These are phyloP conservation scores for Aporrectodea caliginosa DNA, from an alignment of 1,140 invertebrate species.

Conservation along the genomic window DNA sequence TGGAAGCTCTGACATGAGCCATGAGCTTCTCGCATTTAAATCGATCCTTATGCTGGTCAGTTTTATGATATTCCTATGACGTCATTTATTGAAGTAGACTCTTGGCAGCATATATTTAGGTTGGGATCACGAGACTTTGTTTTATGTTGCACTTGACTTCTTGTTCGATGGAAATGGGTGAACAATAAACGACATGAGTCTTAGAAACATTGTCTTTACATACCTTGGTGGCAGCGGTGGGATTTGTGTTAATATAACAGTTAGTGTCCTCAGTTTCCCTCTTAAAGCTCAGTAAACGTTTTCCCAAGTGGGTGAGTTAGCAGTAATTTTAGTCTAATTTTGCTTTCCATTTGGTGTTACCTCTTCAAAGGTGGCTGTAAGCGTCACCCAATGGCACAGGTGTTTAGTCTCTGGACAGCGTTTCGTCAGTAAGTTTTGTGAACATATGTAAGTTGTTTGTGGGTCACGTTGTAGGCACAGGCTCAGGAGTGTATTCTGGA, in stretches of 20 bases:
- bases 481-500: conserved; percentile 97
- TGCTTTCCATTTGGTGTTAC: too few species aligned
- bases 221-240: too few species aligned
- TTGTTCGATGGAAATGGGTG: not conserved
- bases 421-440: too few species aligned
- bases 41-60: conserved; percentile 59
- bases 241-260: too few species aligned
- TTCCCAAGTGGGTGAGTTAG: too few species aligned
- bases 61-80: not conserved
- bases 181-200: not conserved
- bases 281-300: not conserved
- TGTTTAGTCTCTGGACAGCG: too few species aligned
- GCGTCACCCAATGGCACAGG: too few species aligned
- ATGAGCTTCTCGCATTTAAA: conserved; percentile 79
- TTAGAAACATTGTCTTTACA: not conserved
- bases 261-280: not conserved
- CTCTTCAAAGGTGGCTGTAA: too few species aligned
- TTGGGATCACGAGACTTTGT: not conserved
- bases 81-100: not conserved
- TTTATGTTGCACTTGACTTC: not conserved
- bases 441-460: too few species aligned
- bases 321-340: too few species aligned
- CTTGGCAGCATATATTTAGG: not conserved
- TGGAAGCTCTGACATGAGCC: conserved; percentile 64
- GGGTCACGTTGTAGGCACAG: conserved; percentile 68